Percentiles rank a stretch among this genome's conserved stretches.
Conservation (phyloP, 2,888 invertebrate species). For the Hipparchia semele region DNA sequence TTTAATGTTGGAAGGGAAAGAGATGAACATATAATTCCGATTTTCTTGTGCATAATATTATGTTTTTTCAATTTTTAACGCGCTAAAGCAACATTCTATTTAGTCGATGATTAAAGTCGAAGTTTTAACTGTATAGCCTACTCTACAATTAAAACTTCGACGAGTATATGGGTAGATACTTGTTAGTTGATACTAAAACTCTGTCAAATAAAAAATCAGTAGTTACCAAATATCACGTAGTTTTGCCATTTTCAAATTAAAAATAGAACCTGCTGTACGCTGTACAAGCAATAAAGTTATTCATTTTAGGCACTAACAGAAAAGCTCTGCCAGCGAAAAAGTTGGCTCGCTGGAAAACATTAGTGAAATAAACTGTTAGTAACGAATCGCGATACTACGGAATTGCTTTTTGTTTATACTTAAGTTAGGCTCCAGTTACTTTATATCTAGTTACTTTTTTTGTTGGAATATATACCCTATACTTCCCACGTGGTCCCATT, state of each 20-base stretch:
- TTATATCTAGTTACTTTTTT: background rate
- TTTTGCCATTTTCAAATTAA: conserved; percentile 59
- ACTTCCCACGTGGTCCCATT: too few relatives aligned
- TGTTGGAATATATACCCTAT: too few relatives aligned
- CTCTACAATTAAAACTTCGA: too few relatives aligned
- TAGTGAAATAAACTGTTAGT: conserved; percentile 62
- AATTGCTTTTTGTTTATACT: conserved; percentile 16
- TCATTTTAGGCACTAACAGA: conserved; percentile 60
- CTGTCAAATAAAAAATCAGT: conserved; percentile 11
- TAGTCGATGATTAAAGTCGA: too few relatives aligned
- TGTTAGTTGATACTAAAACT: conserved; percentile 1
- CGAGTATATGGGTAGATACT: background rate
- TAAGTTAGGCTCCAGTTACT: background rate
- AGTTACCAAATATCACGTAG: conserved; percentile 21
- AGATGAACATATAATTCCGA: too few relatives aligned
- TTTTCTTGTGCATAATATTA: too few relatives aligned
- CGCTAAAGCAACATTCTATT: too few relatives aligned
- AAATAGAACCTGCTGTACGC: conserved; percentile 60
- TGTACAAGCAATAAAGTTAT: conserved; percentile 71
- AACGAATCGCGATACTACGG: conserved; percentile 1
- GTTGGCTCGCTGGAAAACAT: conserved; percentile 70
- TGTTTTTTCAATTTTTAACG: too few relatives aligned
- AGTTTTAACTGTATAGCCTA: too few relatives aligned
- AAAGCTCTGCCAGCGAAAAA: conserved; percentile 57
- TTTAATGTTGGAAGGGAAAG: too few relatives aligned